A percentile compares a stretch with the other conserved stretches of the same genome.
These are phyloP conservation scores for Apis cerana DNA, from an alignment of 1,140 invertebrate species.

Conservation along the genomic window DNA sequence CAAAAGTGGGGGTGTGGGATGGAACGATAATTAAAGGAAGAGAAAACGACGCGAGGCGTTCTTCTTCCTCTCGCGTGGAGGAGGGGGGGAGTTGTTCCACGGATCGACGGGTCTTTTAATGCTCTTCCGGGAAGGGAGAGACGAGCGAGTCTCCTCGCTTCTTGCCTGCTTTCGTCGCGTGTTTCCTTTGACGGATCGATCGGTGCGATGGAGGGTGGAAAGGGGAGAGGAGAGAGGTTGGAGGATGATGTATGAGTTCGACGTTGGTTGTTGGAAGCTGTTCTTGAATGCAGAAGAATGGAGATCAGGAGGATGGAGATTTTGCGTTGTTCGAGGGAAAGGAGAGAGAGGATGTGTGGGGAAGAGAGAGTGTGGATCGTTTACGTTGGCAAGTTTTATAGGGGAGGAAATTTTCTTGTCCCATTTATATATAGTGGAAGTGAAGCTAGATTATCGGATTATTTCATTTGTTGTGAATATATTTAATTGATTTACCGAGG, in stretches of 20 bases:
- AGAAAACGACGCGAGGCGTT: constrained; percentile 6
- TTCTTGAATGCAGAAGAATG: neutral
- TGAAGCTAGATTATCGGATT: too few relatives aligned
- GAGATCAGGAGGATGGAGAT: neutral
- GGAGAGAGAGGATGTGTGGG: too few relatives aligned
- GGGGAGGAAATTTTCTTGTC: too few relatives aligned
- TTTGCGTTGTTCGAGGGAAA: too few relatives aligned
- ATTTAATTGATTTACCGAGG: too few relatives aligned
- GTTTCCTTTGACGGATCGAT: constrained; percentile 30
- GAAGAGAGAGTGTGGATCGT: too few relatives aligned
- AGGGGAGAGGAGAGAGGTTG: too few relatives aligned
- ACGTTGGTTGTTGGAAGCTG: neutral
- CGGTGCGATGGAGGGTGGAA: neutral
- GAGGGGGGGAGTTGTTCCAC: neutral
- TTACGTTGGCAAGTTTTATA: too few relatives aligned
- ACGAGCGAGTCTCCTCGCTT: neutral
- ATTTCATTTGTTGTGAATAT: too few relatives aligned
- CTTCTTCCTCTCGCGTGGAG: neutral
- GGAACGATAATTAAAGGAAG: constrained; percentile 36
- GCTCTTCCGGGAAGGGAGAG: neutral
- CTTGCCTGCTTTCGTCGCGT: neutral
- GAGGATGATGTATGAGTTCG: neutral
- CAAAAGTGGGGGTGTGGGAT: neutral
- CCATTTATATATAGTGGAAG: too few relatives aligned
- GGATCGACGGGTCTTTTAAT: constrained; percentile 44